Conservation (phyloP, 1,140 invertebrate genomes). For the Brachionus calyciflorus region DNA sequence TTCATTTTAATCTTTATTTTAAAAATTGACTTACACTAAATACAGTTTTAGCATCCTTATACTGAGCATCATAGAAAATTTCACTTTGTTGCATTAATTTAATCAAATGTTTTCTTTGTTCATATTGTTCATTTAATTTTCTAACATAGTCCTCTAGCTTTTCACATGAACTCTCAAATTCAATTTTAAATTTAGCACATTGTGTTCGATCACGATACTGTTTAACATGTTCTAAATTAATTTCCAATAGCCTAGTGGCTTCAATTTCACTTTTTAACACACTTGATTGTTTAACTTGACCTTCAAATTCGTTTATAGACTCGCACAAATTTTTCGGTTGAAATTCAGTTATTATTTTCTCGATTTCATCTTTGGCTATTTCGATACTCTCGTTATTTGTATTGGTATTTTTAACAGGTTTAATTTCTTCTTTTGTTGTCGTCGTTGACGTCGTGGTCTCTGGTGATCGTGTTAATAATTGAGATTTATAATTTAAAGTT, state of each 20-base stretch:
- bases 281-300: neutral
- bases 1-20: too few relatives aligned
- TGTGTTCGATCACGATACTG: constrained; percentile 69
- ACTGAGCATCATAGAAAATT: constrained; percentile 81
- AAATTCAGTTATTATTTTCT: constrained; percentile 34
- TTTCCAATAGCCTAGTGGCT: constrained; percentile 3
- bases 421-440: too few relatives aligned
- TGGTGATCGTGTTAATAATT: neutral
- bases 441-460: neutral
- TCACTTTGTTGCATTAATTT: constrained; percentile 74
- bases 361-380: constrained; percentile 10
- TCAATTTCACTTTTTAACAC: neutral
- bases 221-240: constrained; percentile 49
- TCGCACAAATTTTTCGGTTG: constrained; percentile 29
- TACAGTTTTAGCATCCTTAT: constrained; percentile 85
- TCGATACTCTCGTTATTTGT: neutral
- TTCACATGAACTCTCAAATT: constrained; percentile 75
- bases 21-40: constrained; percentile 65
- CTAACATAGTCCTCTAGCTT: constrained; percentile 77
- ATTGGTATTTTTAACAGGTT: neutral
- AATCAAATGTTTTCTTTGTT: constrained; percentile 72
- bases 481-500: neutral
- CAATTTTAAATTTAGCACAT: constrained; percentile 80
- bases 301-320: neutral
- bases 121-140: constrained; percentile 76